Percentiles rank a stretch among this genome's conserved stretches.
Evolutionary conservation across 2,113 vertebrate species (phyloP).

Genomic region (Oryzias curvinotus): DNA sequence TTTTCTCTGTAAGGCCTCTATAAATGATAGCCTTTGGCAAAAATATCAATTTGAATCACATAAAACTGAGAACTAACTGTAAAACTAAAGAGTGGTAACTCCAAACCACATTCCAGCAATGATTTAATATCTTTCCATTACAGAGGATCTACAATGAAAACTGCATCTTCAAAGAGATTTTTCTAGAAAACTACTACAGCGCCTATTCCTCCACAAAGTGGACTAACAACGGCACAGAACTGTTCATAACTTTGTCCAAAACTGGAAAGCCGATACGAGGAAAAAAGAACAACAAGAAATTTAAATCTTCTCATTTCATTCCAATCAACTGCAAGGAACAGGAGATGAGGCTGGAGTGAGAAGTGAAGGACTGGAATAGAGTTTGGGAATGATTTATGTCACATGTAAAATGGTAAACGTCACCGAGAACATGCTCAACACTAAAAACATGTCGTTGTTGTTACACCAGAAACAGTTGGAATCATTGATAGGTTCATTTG

Average conservation of each 20-base stretch:
- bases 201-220: constrained; percentile 94
- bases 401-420: constrained; percentile 38
- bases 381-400: constrained; percentile 26
- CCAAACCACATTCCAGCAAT: neutral
- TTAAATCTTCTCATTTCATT: constrained; percentile 92
- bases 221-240: constrained; percentile 89
- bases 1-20: constrained; percentile 2
- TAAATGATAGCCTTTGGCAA: neutral
- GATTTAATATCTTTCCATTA: constrained; percentile 34
- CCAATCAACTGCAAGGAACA: constrained; percentile 83
- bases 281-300: constrained; percentile 92
- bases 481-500: constrained; percentile 8
- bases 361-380: constrained; percentile 3
- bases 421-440: constrained; percentile 34
- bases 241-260: constrained; percentile 94
- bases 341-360: constrained; percentile 68
- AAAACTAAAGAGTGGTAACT: neutral
- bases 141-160: constrained; percentile 95
- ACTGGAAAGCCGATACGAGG: constrained; percentile 89
- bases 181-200: constrained; percentile 97
- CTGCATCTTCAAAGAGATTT: constrained; percentile 97
- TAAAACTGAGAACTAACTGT: neutral
- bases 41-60: constrained; percentile 1
- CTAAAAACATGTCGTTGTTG: constrained; percentile 3
- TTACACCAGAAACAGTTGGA: constrained; percentile 3